Evolutionary conservation across 2,113 vertebrate species (phyloP).

Genomic region (Zosterops hypoxanthus): DNA sequence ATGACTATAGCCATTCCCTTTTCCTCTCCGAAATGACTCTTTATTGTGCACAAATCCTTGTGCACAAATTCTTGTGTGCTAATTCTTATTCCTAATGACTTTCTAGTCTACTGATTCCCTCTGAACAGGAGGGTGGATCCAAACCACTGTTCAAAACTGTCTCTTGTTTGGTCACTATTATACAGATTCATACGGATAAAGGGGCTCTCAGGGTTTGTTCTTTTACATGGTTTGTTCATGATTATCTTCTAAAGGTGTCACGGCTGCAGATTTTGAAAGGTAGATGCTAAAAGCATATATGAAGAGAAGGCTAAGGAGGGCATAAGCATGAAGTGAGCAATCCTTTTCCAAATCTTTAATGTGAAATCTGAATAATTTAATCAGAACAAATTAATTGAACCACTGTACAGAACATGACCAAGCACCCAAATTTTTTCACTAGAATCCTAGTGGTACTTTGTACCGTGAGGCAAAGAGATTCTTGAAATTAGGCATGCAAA

Average conservation of each 20-base stretch:
- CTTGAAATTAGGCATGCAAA: not conserved
- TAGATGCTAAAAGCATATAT: not conserved
- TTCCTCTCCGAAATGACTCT: not conserved
- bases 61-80: not conserved
- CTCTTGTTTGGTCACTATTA: not conserved
- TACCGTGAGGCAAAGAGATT: rapidly evolving
- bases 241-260: not conserved
- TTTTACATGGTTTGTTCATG: not conserved
- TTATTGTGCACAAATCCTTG: not conserved
- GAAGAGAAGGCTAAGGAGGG: not conserved
- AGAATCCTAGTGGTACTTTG: not conserved
- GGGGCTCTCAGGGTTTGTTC: not conserved
- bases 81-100: not conserved
- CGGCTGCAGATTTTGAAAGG: not conserved
- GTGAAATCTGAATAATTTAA: not conserved
- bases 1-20: not conserved
- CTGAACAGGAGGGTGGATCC: not conserved
- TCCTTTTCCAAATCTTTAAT: not conserved
- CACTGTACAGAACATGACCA: not conserved
- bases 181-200: not conserved
- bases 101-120: not conserved
- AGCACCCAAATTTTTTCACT: not conserved
- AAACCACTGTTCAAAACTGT: not conserved
- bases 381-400: not conserved
- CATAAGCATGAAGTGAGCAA: not conserved